Conservation (phyloP, 2,888 invertebrate species). For the Lepas anatifera region DNA sequence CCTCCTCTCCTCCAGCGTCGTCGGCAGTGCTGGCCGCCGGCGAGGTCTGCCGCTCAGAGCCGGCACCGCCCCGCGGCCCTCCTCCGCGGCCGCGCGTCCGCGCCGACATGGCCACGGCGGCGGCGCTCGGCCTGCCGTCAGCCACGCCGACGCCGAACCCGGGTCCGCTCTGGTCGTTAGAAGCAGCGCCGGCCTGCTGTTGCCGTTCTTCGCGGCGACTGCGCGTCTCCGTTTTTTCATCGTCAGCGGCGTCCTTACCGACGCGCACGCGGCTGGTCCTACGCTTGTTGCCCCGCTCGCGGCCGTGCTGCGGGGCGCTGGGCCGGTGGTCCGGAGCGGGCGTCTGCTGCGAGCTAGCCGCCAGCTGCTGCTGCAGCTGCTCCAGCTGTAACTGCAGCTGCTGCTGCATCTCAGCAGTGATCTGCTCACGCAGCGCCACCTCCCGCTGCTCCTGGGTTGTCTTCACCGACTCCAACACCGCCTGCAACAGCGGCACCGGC, state of each 20-base stretch:
- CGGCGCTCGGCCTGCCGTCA: neutral
- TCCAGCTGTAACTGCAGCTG: constrained; percentile 1
- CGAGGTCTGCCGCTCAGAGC: neutral
- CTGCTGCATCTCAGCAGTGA: neutral
- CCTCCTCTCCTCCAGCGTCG: neutral
- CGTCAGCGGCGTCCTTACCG: neutral
- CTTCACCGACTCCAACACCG: neutral
- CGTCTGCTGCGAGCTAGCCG: neutral
- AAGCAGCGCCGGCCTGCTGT: neutral
- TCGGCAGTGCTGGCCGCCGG: neutral
- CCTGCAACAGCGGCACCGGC: neutral
- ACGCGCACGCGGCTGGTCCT: neutral
- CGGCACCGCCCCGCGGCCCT: neutral
- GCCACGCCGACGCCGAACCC: constrained; percentile 1
- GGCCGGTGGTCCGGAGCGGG: neutral
- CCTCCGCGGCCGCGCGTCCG: neutral
- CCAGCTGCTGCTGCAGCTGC: constrained; percentile 4
- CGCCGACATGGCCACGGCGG: neutral
- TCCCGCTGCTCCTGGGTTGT: neutral
- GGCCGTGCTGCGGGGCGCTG: neutral
- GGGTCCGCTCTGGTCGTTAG: neutral
- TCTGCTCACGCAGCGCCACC: neutral
- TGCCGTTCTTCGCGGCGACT: neutral
- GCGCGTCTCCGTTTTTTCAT: neutral
- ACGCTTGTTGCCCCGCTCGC: neutral